Evolutionary conservation across 1,140 invertebrate genomes (phyloP), one percentile per base, ranked within the genome.

Genomic region (Bradysia coprophila): DNA sequence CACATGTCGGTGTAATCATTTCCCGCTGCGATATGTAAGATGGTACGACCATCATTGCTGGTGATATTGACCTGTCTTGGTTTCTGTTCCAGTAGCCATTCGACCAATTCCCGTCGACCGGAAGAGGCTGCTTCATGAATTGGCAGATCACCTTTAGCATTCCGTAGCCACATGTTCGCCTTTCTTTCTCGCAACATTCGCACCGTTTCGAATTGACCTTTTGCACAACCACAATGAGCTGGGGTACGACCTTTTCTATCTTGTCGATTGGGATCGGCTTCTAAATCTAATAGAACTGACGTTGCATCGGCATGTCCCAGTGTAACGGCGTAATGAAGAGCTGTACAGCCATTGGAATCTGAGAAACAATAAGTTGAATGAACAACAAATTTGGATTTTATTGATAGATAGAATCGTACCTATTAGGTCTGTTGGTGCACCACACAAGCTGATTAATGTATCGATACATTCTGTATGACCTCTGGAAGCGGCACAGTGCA

Each of bases 1-100:
- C 91, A 93, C 58, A 95, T 76, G 63, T 94, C 91, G 1, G 94
- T 72, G 59, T 96, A 87, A 51, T 96, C 93, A 52, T 89, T 86
- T 28, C 91, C 72, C 1, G 93, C 90, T 1, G 93, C 90, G 33
- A 98, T 81, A 61, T 98, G 95, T 20, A 98, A 65, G 15, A 89
- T 76, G 24, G 86, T 90, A 47, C 90, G 73, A 0, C 94, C 93
- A 54, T 93, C 89, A 50, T 88, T 85, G 55, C 96, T 97, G 10
- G 83, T 75, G 13, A 81, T 76, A 55, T 94, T 89, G 0, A 93
- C 74, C 45, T 86, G 76, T 36, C 83, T 81, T 0, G 85, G 83
- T 43, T 84, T 65, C 48, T 82, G 77, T 22, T 75, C 73, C 20
- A 93, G 64, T 6, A 96, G 62, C 90, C 90, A 96, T 51, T 76